Percentiles rank a stretch among this genome's conserved stretches.
Evolutionary conservation across 2,888 invertebrate genomes (phyloP).

Genomic region (Gibbula magus): DNA sequence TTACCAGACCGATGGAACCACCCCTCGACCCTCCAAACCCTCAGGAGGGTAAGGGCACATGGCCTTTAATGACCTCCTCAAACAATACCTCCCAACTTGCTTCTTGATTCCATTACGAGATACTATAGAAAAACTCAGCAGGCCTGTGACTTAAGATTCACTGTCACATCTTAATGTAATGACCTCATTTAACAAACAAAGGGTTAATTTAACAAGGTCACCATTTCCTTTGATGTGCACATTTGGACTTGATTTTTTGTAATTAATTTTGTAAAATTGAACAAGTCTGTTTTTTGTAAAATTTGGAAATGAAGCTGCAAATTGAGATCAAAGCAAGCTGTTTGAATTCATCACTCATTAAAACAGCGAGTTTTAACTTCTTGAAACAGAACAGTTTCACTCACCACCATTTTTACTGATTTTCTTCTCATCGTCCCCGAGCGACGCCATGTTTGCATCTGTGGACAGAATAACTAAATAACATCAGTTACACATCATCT

Average conservation of each 20-base stretch:
- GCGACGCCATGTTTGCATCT: slow-evolving; percentile 60
- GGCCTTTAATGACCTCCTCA: not conserved
- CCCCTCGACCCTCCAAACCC: too few species aligned
- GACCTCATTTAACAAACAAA: not conserved
- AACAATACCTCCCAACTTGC: slow-evolving; percentile 15
- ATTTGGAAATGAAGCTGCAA: not conserved
- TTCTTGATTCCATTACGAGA: not conserved
- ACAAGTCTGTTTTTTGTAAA: not conserved
- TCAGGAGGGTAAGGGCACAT: not conserved
- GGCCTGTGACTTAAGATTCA: not conserved
- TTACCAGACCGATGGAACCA: not conserved
- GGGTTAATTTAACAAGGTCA: not conserved
- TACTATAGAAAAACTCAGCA: not conserved
- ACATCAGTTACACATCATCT: too few species aligned
- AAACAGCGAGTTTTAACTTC: not conserved
- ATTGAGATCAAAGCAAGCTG: not conserved
- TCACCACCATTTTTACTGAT: slow-evolving; percentile 62
- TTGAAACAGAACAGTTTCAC: slow-evolving; percentile 1
- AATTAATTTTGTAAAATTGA: not conserved
- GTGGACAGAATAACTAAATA: slow-evolving; percentile 16
- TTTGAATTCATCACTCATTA: not conserved
- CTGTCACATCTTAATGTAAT: not conserved
- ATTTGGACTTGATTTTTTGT: not conserved
- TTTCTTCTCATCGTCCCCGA: slow-evolving; percentile 67
- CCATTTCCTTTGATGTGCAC: not conserved